Evolutionary conservation across 37 sponge, comb jelly and placozoan species (phyloP).

Genomic region (Oscarella lobularis): DNA sequence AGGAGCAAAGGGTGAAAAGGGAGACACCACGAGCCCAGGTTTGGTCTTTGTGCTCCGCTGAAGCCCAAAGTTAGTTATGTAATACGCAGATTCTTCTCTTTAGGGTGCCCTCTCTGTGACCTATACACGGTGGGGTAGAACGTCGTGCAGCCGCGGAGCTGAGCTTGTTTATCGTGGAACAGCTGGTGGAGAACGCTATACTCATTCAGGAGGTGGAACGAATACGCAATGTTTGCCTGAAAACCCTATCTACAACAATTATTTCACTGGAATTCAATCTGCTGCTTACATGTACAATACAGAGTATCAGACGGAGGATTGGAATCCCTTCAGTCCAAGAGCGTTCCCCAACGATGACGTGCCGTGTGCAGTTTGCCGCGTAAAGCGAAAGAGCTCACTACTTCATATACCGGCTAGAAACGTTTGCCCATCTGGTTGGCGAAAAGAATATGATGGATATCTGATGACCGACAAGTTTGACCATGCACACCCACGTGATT

Average conservation of each 20-base stretch:
- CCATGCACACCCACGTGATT: not conserved
- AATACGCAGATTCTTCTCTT: too few species aligned
- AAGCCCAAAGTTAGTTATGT: too few species aligned
- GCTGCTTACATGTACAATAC: not conserved
- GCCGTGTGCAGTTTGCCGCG: not conserved
- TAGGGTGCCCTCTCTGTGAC: not conserved
- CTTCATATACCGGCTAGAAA: not conserved
- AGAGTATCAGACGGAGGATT: not conserved
- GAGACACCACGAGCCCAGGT: too few species aligned
- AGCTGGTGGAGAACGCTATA: conserved; percentile 16
- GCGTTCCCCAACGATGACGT: not conserved
- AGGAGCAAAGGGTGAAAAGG: too few species aligned
- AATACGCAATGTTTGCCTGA: conserved; percentile 15
- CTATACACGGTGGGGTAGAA: not conserved
- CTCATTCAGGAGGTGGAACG: conserved; percentile 2
- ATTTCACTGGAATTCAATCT: not conserved
- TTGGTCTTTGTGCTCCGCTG: too few species aligned
- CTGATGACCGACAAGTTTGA: not conserved
- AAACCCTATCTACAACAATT: not conserved
- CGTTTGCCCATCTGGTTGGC: not conserved
- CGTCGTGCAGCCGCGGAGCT: not conserved
- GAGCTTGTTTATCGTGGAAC: conserved; percentile 18
- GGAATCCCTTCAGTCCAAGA: not conserved
- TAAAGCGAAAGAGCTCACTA: not conserved
- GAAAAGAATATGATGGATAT: not conserved